Conservation (phyloP, 2,113 vertebrate genomes). For the Benthochromis sp. region DNA sequence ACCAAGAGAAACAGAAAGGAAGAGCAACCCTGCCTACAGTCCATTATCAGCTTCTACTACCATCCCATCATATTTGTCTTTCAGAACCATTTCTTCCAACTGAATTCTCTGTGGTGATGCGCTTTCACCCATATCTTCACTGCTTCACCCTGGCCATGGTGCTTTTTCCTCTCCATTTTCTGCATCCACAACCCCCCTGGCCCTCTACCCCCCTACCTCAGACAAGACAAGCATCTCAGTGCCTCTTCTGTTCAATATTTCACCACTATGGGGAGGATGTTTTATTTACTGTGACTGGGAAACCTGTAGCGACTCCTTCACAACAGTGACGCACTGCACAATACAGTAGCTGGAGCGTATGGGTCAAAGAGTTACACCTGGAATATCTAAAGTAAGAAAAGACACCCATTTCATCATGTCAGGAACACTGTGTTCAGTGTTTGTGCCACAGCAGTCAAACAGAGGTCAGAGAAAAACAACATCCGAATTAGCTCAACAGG, state of each 20-base stretch:
- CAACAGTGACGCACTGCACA: slow-evolving; percentile 10
- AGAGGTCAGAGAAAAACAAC: neutral
- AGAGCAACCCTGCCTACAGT: neutral
- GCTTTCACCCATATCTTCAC: slow-evolving; percentile 16
- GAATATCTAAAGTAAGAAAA: neutral
- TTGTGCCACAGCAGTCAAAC: neutral
- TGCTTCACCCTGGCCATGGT: slow-evolving; percentile 13
- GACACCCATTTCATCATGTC: neutral
- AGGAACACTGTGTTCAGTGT: neutral
- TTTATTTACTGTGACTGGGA: slow-evolving; percentile 53
- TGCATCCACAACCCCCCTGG: slow-evolving; percentile 8
- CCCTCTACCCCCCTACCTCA: neutral
- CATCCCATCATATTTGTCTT: slow-evolving; percentile 26
- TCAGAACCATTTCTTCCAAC: slow-evolving; percentile 34
- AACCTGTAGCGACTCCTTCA: slow-evolving; percentile 41
- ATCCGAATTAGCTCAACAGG: neutral
- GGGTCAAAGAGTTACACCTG: slow-evolving; percentile 26
- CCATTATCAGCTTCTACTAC: slow-evolving; percentile 44
- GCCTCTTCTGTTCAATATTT: slow-evolving; percentile 56
- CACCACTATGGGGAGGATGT: slow-evolving; percentile 44
- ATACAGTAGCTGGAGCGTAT: neutral
- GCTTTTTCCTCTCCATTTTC: slow-evolving; percentile 34
- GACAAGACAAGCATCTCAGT: slow-evolving; percentile 42
- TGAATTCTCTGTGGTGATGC: slow-evolving; percentile 21
- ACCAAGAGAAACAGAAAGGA: neutral